Percentiles rank a stretch among this genome's conserved stretches.
These are phyloP conservation scores for Gerris buenoi DNA, from an alignment of 1,140 invertebrate species.

Conservation along the genomic window DNA sequence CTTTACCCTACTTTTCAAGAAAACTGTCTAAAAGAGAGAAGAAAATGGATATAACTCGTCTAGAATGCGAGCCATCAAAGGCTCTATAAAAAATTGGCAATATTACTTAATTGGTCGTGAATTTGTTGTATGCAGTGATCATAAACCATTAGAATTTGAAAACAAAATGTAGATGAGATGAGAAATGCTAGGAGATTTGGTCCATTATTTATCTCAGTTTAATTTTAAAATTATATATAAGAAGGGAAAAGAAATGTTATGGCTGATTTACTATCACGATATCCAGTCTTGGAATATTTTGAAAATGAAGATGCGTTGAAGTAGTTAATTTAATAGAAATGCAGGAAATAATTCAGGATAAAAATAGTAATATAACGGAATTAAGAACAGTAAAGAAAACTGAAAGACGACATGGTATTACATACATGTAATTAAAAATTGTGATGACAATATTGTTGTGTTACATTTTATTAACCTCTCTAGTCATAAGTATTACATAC, in stretches of 20 bases:
- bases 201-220: constrained; percentile 15
- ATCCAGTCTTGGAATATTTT: constrained; percentile 9
- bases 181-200: constrained; percentile 11
- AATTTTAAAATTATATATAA: constrained; percentile 13
- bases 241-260: constrained; percentile 11
- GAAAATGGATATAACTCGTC: too few species aligned
- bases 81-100: not conserved
- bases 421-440: too few species aligned
- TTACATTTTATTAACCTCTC: too few species aligned
- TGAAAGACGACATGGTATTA: not conserved
- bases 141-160: not conserved
- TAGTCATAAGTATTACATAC: too few species aligned
- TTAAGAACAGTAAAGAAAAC: not conserved
- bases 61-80: not conserved
- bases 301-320: constrained; percentile 10
- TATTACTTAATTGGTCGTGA: not conserved
- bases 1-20: too few species aligned
- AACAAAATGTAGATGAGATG: not conserved
- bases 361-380: constrained; percentile 2
- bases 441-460: too few species aligned
- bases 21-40: not conserved
- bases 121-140: constrained; percentile 1
- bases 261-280: constrained; percentile 9
- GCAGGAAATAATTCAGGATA: not conserved
- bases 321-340: constrained; percentile 7